A percentile compares a stretch with the other conserved stretches of the same genome.
Conservation (phyloP, 2,888 invertebrate genomes). For the Conistra vaccinii region DNA sequence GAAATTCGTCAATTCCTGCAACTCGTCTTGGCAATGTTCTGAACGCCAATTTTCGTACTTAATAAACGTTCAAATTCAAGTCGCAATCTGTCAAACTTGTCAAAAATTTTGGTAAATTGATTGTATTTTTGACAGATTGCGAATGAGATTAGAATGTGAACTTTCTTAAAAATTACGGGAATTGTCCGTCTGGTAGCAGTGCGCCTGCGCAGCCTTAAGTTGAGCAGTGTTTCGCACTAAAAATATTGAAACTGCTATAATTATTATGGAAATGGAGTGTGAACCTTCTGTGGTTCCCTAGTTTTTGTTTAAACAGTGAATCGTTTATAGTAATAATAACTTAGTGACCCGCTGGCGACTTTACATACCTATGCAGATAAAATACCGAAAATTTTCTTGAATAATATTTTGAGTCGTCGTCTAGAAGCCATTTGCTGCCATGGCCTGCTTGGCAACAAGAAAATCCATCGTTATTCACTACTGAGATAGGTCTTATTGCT, state of each 20-base stretch:
- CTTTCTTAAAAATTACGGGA: too few species aligned
- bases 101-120: too few species aligned
- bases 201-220: too few species aligned
- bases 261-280: not conserved
- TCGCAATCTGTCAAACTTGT: too few species aligned
- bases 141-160: too few species aligned
- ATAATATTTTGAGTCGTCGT: not conserved
- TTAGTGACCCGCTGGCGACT: slow-evolving; percentile 1
- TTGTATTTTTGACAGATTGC: too few species aligned
- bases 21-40: too few species aligned
- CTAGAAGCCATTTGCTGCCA: not conserved
- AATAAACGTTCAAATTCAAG: too few species aligned
- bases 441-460: not conserved
- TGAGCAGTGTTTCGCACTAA: not conserved
- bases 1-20: not conserved
- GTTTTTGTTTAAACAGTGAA: slow-evolving; percentile 28
- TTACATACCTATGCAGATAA: not conserved
- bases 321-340: slow-evolving; percentile 44
- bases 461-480: too few species aligned
- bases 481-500: not conserved
- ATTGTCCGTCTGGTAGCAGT: too few species aligned
- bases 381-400: not conserved
- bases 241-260: not conserved
- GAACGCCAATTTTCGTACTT: too few species aligned
- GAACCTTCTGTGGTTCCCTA: slow-evolving; percentile 16